Evolutionary conservation across 2,113 vertebrate genomes (phyloP), one percentile per base, ranked within the genome.

Genomic region (Corythoichthys haematopterus): DNA sequence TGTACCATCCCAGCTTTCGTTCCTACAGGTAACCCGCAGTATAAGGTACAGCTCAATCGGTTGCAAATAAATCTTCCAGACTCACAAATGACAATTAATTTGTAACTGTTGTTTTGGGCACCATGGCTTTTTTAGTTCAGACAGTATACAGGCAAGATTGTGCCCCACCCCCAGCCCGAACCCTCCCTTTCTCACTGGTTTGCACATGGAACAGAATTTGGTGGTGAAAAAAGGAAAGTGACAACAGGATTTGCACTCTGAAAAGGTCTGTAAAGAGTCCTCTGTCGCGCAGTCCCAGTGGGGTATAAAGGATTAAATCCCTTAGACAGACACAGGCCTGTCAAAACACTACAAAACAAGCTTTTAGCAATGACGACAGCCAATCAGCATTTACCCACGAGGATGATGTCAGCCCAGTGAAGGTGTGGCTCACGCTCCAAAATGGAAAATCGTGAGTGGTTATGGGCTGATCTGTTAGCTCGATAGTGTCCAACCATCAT

Each of bases 281-380:
- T 72, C 70, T 80, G 78, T 73, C 68, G 61, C 63, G 73, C 66
- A 65, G 84, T 68, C 65, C 71, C 81, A 63, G 73, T 73, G 74
- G 78, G 78, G 70, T 71, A 78, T 64, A 83, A 85, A 74, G 82
- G 82, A 83, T 87, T 84, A 85, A 86, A 81, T 84, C 80, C 82
- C 75, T 62, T 55, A 81, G 80, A 73, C 81, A 78, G 84, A 84
- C 85, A 80, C 70, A 55, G 65, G 65, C 66, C 81, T 69, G 74
- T 80, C 80, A 63, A 83, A 79, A 82, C 68, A 66, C 74, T 66
- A 85, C 81, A 85, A 87, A 86, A 80, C 79, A 79, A 70, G 85
- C 81, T 74, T 83, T 85, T 74, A 84, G 72, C 75, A 70, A 66
- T 38, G 61, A 64, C 8, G 52, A 37, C 63, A 77, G 72, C 80